A percentile compares a stretch with the other conserved stretches of the same genome.
Conservation (phyloP, 1,140 invertebrate genomes). For the Dendroctonus ponderosae region DNA sequence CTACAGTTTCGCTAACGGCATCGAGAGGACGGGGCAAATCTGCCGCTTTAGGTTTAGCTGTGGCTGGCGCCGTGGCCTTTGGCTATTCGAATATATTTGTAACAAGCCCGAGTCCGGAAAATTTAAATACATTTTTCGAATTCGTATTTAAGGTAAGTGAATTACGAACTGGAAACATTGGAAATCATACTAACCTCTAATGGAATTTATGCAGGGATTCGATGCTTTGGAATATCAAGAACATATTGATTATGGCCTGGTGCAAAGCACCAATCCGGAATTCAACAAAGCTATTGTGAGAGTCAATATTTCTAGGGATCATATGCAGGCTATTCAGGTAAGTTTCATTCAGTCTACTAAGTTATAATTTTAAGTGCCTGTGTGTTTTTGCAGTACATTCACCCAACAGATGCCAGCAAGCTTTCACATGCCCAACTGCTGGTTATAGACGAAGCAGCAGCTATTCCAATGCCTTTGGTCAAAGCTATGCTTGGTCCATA, state of each 20-base stretch:
- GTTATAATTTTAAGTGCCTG: neutral
- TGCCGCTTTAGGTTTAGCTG: conserved; percentile 92
- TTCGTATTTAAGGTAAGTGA: conserved; percentile 82
- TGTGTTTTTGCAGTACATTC: conserved; percentile 73
- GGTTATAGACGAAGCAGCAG: conserved; percentile 98
- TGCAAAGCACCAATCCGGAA: conserved; percentile 95
- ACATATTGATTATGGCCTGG: conserved; percentile 92
- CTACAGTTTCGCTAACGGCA: conserved; percentile 94
- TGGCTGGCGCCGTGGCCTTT: conserved; percentile 80
- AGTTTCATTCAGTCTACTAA: conserved; percentile 1
- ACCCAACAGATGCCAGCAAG: conserved; percentile 85
- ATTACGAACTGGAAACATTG: neutral
- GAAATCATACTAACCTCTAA: neutral
- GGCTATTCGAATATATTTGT: conserved; percentile 98
- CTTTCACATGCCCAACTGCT: conserved; percentile 92
- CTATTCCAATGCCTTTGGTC: conserved; percentile 93
- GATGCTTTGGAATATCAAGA: conserved; percentile 95
- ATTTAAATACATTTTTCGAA: conserved; percentile 97
- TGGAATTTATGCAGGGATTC: conserved; percentile 61
- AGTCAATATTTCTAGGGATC: conserved; percentile 88
- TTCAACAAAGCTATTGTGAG: conserved; percentile 95
- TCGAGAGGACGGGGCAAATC: conserved; percentile 97
- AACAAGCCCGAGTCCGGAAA: conserved; percentile 96
- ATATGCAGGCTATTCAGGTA: conserved; percentile 95
- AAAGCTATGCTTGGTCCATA: conserved; percentile 90